Base-by-base conservation (phyloP, 2,888 invertebrate genomes). In the Polylopha cassiicola region DNA sequence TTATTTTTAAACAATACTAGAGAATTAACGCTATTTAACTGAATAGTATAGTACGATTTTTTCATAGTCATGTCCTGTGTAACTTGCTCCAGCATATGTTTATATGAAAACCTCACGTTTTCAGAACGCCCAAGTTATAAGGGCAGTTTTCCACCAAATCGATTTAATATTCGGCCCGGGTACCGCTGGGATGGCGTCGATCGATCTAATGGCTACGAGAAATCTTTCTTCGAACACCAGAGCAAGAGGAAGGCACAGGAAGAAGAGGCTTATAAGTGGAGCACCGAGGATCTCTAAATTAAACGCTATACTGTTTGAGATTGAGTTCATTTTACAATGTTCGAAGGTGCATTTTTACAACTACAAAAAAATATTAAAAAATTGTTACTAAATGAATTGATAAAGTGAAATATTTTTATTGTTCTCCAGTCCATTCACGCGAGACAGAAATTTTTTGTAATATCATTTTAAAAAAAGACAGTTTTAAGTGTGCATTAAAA, bases 101-200 rank as follows among this genome's bases (percentile, higher is more conserved):
- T 3, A 22, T 3, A 21, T 32, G 14, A 32, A 22, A 13, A 14
- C 20, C 8, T 30, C 3, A 10, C n/a, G 4, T 46, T 55, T 47
- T 21, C 72, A 89, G 90, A 87, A 28, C 88, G 88, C 62, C 94
- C 93, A 1, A 76, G 77, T 4, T 99, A 97, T 72, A 89, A 91
- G 61, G 98, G 98, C 0, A 90, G 91, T 15, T 95, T 89, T 55
- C 92, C 94, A 37, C 97, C 97, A 7, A 99, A 99, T 82, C 89
- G 99, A 1, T 99, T 92, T 78, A 91, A 91, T 43, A 95, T 99
- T 36, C 82, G 89, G 4, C 99, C 99, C 0, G 99, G 99, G 0
- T 94, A 96, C 75, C 88, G 98, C 7, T 99, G 99, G 99, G 99
- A 99, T 69, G 99, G 99, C 0, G 98, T 99, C 0, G 96, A 99